Evolutionary conservation across 2,113 vertebrate genomes (phyloP).

Genomic region (Siniperca chuatsi): DNA sequence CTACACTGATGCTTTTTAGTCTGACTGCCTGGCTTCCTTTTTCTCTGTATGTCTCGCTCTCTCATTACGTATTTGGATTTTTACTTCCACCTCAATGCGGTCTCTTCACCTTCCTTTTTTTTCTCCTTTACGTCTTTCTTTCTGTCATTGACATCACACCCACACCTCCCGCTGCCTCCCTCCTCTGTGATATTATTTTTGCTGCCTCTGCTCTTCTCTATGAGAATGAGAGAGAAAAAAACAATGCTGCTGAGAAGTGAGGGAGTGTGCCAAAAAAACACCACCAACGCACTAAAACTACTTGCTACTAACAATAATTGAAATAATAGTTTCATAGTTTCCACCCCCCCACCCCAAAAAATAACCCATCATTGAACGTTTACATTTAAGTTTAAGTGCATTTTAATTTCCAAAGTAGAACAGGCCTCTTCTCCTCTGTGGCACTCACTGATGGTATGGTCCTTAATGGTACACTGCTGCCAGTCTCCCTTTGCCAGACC

Average conservation of each 20-base stretch:
- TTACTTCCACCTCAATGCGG: constrained; percentile 18
- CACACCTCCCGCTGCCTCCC: background rate
- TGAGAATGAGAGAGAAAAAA: constrained; percentile 35
- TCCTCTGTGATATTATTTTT: constrained; percentile 23
- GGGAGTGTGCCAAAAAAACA: constrained; percentile 7
- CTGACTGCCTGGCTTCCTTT: constrained; percentile 45
- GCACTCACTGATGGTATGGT: background rate
- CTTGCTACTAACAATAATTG: background rate
- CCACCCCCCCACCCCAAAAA: background rate
- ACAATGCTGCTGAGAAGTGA: constrained; percentile 1
- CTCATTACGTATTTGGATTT: constrained; percentile 31
- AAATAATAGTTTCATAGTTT: constrained; percentile 40
- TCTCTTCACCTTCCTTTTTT: constrained; percentile 30
- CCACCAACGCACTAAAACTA: constrained; percentile 12
- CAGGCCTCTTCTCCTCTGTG: background rate
- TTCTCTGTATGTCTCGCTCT: constrained; percentile 38
- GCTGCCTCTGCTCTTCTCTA: background rate
- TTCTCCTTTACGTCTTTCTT: background rate
- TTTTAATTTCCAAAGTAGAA: constrained; percentile 39
- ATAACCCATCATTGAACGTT: background rate
- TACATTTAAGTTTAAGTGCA: constrained; percentile 9
- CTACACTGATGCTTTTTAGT: constrained; percentile 45
- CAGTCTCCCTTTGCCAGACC: background rate
- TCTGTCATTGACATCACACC: constrained; percentile 21
- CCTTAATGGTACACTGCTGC: background rate